Evolutionary conservation across 2,113 vertebrate species (phyloP), one percentile per base, ranked within the genome.

Genomic region (Protomyctophum bolini): DNA sequence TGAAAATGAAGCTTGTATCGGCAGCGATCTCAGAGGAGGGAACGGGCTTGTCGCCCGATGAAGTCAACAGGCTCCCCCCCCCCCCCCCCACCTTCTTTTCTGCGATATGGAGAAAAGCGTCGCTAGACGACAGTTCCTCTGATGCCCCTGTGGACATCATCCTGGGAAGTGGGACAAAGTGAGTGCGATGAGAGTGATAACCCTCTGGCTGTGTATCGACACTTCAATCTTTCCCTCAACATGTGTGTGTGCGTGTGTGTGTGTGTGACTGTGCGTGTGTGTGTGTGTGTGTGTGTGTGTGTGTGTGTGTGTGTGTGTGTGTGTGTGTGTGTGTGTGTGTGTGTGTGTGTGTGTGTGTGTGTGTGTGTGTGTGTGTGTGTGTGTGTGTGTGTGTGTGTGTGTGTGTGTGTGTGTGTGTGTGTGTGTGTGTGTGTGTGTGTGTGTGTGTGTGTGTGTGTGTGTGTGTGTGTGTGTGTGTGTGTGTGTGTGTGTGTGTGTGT

Each of bases 1-100:
- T 86, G 85, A 81, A 87, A 79, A 90, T 81, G 80, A 79, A 80
- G 82, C 81, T 77, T 47, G 11, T 83, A 85, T 83, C 77, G 6
- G 46, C 76, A 78, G 70, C 81, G 63, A 84, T 82, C 83, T 84
- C 52, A 0, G 15, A 71, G 71, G 66, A 57, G 79, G 62, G 68
- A 66, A 61, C 41, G 62, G 49, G 62, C 58, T 12, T 8, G 45
- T 45, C 28, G 47, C 41, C 51, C 8, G 12, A 56, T 54, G 15
- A 47, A 66, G 55, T 46, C 56, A 21, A 33, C 50, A 33, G 8
- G 54, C 33, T 41, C 33, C 21, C 21, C 21, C 21, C 21, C 21
- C 21, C 21, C 21, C 21, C 21, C 33, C 33, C 33, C 0, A 0
- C 33, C 4, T 41, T 2, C 4, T 41, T 41, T 41, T 41, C 2